Base-by-base conservation (phyloP, 2,888 invertebrate genomes). In the Tetramorium bicarinatum region DNA sequence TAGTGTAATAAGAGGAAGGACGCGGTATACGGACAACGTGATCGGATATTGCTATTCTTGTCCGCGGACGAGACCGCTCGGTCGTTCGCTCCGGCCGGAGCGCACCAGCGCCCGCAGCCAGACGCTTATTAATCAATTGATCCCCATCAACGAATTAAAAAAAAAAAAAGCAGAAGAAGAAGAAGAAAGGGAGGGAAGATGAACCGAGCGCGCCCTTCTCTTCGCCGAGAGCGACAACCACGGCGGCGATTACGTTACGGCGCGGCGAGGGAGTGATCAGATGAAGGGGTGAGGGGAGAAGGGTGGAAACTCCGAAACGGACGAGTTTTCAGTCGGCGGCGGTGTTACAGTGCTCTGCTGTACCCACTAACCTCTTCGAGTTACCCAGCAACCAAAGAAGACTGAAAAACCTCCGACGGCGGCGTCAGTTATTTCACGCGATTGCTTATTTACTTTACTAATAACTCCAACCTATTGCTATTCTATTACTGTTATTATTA, bases 321-420 rank as follows among this genome's bases (percentile, higher is more conserved):
- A 83, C 49, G 71, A 83, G 69, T 74, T 72, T 81, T 85, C 85
- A 83, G 75, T 91, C 86, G 29, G 86, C 69, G 74, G 59, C 82
- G 86, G 84, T 84, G 84, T 84, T 49, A 75, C 85, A 85, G 72
- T 84, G 82, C 77, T 83, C 89, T 88, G 88, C 83, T 85, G 80
- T 90, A 89, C 85, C 91, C 91, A 91, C 86, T 89, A 88, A 88
- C 83, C 91, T 92, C 91, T 94, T 94, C 95, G 92, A 95, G 95
- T 95, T 96, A 95, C 95, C 95, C 95, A 93, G 92, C 94, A 95
- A 95, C 96, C 96, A 96, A 96, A 96, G 96, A 96, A 96, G 96
- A 96, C 96, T 96, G 96, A 96, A 93, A 91, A 94, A 94, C 93
- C 94, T 93, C 91, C 92, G 93, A 94, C 93, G 93, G 93, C 93